Percentiles rank a stretch among this genome's conserved stretches.
phyloP scores from a whole-genome alignment of 2,113 vertebrate species.

The Alethe diademata region DNA sequence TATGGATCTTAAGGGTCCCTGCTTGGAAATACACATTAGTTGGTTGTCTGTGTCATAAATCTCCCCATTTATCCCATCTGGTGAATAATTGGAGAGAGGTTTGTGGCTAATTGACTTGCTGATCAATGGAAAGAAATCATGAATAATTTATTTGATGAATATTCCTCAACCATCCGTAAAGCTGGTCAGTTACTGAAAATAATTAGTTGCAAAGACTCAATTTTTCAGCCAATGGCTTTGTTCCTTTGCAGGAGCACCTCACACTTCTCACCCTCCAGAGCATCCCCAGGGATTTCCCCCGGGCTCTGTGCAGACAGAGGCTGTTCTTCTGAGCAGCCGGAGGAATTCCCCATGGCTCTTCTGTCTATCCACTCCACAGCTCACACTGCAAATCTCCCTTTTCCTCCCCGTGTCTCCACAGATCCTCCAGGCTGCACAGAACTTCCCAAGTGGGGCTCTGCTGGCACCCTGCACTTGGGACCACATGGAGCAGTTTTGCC shows the following conservation, averaged over 20 bases:
- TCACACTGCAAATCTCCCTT: background rate
- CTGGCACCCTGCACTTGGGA: background rate
- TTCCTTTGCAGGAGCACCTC: background rate
- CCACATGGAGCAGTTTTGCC: background rate
- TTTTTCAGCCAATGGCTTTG: background rate
- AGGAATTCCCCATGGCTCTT: background rate
- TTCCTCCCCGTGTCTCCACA: accelerated
- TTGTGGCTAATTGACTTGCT: constrained; percentile 66
- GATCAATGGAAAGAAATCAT: constrained; percentile 39
- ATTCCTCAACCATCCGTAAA: constrained; percentile 26
- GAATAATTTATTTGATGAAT: constrained; percentile 46
- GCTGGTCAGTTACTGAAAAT: constrained; percentile 47
- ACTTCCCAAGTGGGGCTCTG: background rate
- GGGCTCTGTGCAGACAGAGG: accelerated
- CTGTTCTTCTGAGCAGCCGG: background rate
- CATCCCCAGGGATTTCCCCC: background rate
- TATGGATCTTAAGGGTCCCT: background rate
- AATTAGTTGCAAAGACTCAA: constrained; percentile 2
- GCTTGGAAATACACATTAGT: background rate
- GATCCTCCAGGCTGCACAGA: background rate
- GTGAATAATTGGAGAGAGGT: constrained; percentile 39
- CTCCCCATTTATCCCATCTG: background rate
- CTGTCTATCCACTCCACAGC: accelerated
- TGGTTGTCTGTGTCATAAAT: constrained; percentile 18
- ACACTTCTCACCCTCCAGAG: background rate